Evolutionary conservation across 1,140 invertebrate genomes (phyloP), one percentile per base, ranked within the genome.

Genomic region (Ceratoteleas bidentatus): DNA sequence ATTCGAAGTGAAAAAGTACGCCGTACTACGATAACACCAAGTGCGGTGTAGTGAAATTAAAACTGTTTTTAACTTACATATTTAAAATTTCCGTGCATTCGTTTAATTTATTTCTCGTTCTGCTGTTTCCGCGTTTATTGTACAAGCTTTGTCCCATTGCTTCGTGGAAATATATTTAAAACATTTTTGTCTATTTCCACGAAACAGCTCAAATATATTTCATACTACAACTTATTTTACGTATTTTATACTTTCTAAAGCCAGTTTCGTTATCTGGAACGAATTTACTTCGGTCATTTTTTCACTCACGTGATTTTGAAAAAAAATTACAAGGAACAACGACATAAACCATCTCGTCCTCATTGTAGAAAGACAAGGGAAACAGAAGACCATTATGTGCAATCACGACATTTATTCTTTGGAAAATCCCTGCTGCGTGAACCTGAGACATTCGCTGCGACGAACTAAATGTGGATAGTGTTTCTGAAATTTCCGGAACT

Each of bases 301-400:
- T 40, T 11, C 0, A 9, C 36, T 40, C 36, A 40, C 24, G 10
- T 6, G 7, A 40, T 6, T 40, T 11, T 9, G 32, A 56, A 49
- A 10, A 38, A 43, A 40, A 34, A 64, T 49, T 32, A 34, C 7
- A 0, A 43, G 50, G 61, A 75, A 57, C 32, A 33, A 13, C 66
- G 13, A 24, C 11, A 62, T 69, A 76, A 76, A 68, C 24, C 15
- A 61, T 56, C 47, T 7, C 3, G 10, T 52, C 4, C 13, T 6
- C 8, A 54, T 61, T 56, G 24, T 52, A 13, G 7, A 11, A 70
- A 58, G 74, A 69, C 69, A 70, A 50, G 64, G 47, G 74, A 70
- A 77, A 60, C 73, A 76, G 43, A 76, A 62, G 73, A 61, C 49
- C 45, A 69, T 76, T 54, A 76, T 76, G 47, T 61, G 43, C 64